These are phyloP conservation scores for Nomada fucata DNA, from an alignment of 2,888 invertebrate species.

Conservation along the genomic window DNA sequence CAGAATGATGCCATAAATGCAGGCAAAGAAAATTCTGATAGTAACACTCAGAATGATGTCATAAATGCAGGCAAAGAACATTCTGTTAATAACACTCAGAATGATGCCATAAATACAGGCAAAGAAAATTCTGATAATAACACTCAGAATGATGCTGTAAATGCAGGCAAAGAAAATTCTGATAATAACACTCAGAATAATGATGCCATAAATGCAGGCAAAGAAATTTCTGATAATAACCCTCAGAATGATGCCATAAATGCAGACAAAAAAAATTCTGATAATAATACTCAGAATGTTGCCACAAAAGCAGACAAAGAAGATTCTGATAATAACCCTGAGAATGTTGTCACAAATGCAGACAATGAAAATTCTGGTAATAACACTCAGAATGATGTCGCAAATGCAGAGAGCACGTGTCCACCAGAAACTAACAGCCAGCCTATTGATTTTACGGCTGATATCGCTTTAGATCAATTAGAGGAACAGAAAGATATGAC, in stretches of 20 bases:
- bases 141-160: neutral
- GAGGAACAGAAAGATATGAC: constrained; percentile 52
- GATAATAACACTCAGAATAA: neutral
- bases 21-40: neutral
- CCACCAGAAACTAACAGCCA: neutral
- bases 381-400: neutral
- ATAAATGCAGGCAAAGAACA: neutral
- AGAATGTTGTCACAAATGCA: neutral
- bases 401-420: neutral
- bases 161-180: constrained; percentile 1
- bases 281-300: neutral
- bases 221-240: neutral
- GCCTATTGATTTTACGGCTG: constrained; percentile 64
- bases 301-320: neutral
- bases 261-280: neutral
- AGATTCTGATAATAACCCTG: neutral
- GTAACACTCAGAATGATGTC: neutral
- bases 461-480: constrained; percentile 67
- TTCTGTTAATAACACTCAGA: neutral
- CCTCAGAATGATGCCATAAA: neutral
- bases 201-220: neutral
- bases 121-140: neutral
- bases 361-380: neutral
- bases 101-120: neutral
- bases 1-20: neutral